Percentiles rank a stretch among this genome's conserved stretches.
Evolutionary conservation across 2,888 invertebrate species (phyloP).

Genomic region (Barypeithes pellucidus): DNA sequence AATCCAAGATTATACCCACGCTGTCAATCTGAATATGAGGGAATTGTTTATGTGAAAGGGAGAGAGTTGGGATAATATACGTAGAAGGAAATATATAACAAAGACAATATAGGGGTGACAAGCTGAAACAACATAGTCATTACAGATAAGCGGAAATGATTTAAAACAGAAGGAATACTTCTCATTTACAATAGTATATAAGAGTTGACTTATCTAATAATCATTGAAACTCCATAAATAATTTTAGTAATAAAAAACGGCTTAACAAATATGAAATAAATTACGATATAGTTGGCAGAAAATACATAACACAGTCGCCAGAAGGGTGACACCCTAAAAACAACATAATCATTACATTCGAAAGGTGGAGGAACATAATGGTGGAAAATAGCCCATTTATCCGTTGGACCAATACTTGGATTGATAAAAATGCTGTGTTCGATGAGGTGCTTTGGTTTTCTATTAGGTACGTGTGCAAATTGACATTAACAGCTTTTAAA

Average conservation of each 20-base stretch:
- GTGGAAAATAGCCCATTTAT: conserved; percentile 60
- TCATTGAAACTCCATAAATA: no score
- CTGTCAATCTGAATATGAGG: conserved; percentile 66
- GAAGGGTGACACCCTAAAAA: conserved; percentile 63
- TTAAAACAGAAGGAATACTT: no score
- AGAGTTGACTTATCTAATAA: no score
- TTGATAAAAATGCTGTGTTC: conserved; percentile 58
- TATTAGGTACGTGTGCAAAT: conserved; percentile 15
- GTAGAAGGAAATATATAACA: no score
- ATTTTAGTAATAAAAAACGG: no score
- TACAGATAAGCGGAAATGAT: no score
- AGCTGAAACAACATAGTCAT: no score
- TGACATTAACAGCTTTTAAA: neutral
- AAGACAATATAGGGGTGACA: no score
- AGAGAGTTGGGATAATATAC: conserved; percentile 17
- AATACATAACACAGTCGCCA: conserved; percentile 64
- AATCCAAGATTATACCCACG: conserved; percentile 50
- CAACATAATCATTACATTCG: conserved; percentile 62
- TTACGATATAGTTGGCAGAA: conserved; percentile 65
- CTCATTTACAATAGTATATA: no score
- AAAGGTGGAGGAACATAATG: conserved; percentile 59
- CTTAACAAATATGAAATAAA: no score
- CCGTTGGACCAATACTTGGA: conserved; percentile 55
- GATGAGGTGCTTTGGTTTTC: conserved; percentile 32
- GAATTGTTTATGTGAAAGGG: conserved; percentile 61